Base-by-base conservation (phyloP, 2,113 vertebrate species). In the Zosterops lateralis region DNA sequence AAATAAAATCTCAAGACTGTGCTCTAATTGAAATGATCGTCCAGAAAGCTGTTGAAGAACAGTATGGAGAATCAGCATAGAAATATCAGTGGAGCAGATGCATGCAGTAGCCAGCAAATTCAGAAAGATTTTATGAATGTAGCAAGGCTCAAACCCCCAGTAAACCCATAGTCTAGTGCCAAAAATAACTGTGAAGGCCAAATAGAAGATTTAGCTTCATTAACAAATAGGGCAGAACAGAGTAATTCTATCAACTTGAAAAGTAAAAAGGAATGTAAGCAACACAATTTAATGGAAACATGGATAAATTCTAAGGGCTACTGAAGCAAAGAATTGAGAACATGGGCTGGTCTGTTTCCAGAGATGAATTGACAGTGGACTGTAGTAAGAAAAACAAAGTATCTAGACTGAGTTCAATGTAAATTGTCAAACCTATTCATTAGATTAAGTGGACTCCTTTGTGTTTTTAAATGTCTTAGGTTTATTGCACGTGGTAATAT, bases 1-100 rank as follows among this genome's bases (percentile, higher is more conserved):
- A 95, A 97, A 96, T 60, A 91, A 96, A 95, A 87, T 93, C 96
- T 94, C 76, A 81, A 86, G 84, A 86, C 53, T 71, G 50, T 75
- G 71, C 74, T 91, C 86, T 95, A 92, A 91, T 93, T 94, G 92
- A 95, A 95, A 88, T 89, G 72, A 87, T 86, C 20, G 50, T 91
- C 76, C 89, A 86, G 87, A 87, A 95, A 76, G 68, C 72, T 87
- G 65, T 77, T 85, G 73, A 81, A 78, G 47, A 94, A 73, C 85
- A 73, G 51, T 14, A 22, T 57, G 53, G 56, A 89, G 73, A 86
- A 75, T 48, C 0, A 0, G 42, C 64, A 45, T 15, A 90, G 87
- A 96, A 90, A 85, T 85, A 83, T 85, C 75, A 95, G 29, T 88
- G 94, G 48, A 92, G 78, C 71, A 92, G 67, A 80, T 83, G 74